Evolutionary conservation across 2,888 invertebrate genomes (phyloP).

Genomic region (Cheiracanthium punctorium): DNA sequence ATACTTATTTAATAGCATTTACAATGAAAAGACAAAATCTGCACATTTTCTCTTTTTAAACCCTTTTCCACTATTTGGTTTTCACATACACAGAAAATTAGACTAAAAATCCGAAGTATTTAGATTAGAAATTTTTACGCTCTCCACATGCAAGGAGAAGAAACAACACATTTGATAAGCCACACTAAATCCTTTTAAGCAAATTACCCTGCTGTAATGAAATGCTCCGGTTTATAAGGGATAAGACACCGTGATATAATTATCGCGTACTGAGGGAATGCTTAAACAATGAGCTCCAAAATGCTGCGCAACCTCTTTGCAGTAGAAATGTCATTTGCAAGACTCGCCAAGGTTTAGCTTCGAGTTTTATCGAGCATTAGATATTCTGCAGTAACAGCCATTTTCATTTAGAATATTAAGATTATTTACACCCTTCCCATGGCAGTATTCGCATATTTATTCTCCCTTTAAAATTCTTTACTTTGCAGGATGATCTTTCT

Average conservation of each 20-base stretch:
- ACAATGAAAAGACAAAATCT: too few species aligned
- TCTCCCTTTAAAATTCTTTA: conserved; percentile 55
- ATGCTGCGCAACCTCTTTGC: conserved; percentile 17
- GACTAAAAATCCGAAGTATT: background rate
- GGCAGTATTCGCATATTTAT: conserved; percentile 36
- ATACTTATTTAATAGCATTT: too few species aligned
- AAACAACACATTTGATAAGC: conserved; percentile 67
- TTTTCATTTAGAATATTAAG: conserved; percentile 64
- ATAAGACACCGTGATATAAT: conserved; percentile 64
- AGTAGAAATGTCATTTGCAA: conserved; percentile 51
- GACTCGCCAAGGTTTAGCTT: conserved; percentile 10
- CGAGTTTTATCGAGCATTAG: conserved; percentile 66
- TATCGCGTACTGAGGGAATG: conserved; percentile 38
- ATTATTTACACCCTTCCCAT: conserved; percentile 50
- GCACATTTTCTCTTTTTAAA: too few species aligned
- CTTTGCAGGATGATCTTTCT: conserved; percentile 16
- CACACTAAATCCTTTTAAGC: conserved; percentile 67
- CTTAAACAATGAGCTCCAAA: conserved; percentile 48
- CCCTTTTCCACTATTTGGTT: too few species aligned
- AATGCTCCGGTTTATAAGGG: conserved; percentile 65
- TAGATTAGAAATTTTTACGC: background rate
- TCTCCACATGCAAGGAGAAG: conserved; percentile 15
- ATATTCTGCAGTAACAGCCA: conserved; percentile 55
- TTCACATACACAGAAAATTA: too few species aligned
- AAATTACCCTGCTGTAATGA: conserved; percentile 65